Conservation (phyloP, 2,797 vertebrate species). For the Falco concolor region DNA sequence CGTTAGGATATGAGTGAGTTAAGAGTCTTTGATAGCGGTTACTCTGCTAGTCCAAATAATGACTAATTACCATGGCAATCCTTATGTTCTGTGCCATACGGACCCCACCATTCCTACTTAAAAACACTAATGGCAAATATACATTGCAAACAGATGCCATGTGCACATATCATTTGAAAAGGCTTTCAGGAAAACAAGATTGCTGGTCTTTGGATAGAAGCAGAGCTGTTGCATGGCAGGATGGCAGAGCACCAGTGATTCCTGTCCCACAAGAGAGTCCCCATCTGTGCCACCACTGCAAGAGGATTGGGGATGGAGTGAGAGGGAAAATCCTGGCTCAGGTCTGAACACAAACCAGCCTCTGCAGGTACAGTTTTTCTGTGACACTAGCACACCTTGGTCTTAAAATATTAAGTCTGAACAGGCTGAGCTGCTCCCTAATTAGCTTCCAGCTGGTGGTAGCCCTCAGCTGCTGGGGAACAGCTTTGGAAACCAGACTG, state of each 20-base stretch:
- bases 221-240: background rate
- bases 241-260: slow-evolving; percentile 33
- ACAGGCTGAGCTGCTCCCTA: background rate
- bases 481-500: background rate
- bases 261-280: background rate
- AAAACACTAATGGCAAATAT: slow-evolving; percentile 64
- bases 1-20: slow-evolving; percentile 18
- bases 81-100: slow-evolving; percentile 63
- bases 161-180: slow-evolving; percentile 53
- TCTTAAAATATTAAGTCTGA: background rate
- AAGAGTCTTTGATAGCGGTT: slow-evolving; percentile 41
- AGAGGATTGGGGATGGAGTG: background rate
- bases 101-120: slow-evolving; percentile 32
- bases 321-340: background rate
- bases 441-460: background rate
- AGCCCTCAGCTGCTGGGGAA: background rate
- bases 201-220: slow-evolving; percentile 8
- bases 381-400: background rate
- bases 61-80: slow-evolving; percentile 60
- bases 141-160: slow-evolving; percentile 62
- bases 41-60: slow-evolving; percentile 64
- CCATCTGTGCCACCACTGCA: slow-evolving; percentile 37
- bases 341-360: background rate
- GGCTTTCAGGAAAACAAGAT: slow-evolving; percentile 47
- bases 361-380: background rate